Evolutionary conservation across 2,797 vertebrate genomes (phyloP).

Genomic region (Ctenochaetus hawaiiensis): DNA sequence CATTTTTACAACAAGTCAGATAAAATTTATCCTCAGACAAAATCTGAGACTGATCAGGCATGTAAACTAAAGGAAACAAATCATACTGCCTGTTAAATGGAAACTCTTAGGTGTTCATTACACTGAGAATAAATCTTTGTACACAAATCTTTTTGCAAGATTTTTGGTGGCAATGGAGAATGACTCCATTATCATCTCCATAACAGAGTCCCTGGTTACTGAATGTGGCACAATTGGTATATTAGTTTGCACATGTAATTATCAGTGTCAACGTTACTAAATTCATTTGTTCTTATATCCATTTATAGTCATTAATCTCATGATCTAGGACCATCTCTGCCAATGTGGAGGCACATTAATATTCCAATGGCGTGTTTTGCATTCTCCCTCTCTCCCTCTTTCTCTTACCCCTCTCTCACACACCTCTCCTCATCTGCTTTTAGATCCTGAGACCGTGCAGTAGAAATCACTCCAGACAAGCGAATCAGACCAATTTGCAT

Average conservation of each 20-base stretch:
- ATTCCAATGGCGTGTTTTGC: constrained; percentile 45
- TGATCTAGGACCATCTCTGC: constrained; percentile 27
- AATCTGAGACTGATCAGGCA: not conserved
- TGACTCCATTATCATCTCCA: constrained; percentile 12
- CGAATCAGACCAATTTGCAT: constrained; percentile 68
- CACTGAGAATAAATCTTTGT: constrained; percentile 2
- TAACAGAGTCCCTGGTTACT: constrained; percentile 12
- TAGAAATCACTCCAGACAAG: constrained; percentile 67
- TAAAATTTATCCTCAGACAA: not conserved
- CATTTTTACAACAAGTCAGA: constrained; percentile 16
- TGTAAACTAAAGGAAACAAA: not conserved
- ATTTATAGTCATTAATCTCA: constrained; percentile 36
- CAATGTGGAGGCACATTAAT: constrained; percentile 35
- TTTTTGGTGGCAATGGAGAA: not conserved
- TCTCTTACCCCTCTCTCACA: constrained; percentile 3
- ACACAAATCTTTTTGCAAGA: not conserved
- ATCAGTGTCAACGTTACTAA: constrained; percentile 14
- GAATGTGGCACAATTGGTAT: not conserved
- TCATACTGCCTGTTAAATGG: not conserved
- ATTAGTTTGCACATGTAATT: constrained; percentile 25
- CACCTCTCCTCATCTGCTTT: constrained; percentile 55
- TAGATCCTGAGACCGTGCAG: constrained; percentile 31
- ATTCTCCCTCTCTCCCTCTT: constrained; percentile 10
- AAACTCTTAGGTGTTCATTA: not conserved
- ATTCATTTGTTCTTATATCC: constrained; percentile 22